phyloP scores from a whole-genome alignment of 2,888 invertebrate genomes.

The Bruchidius siliquastri region DNA sequence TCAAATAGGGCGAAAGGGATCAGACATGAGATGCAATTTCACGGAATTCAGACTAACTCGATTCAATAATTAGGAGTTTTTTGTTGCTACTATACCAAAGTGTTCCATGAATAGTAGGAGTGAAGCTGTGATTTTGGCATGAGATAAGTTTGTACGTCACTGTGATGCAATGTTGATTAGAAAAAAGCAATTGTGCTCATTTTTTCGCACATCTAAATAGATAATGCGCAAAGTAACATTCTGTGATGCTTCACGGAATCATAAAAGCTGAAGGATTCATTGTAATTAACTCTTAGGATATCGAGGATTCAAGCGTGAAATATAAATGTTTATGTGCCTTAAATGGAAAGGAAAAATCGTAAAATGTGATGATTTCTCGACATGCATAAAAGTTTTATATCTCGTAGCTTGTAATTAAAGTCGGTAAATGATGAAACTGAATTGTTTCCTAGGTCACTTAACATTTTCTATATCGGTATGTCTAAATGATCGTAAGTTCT shows the following conservation, averaged over 20 bases:
- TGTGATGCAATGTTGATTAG: background rate
- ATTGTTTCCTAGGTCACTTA: background rate
- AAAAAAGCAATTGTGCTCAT: background rate
- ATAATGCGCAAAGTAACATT: background rate
- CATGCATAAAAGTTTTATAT: background rate
- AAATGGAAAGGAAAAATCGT: background rate
- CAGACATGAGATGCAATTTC: too few species aligned
- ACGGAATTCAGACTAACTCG: too few species aligned
- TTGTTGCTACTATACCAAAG: too few species aligned
- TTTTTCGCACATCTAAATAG: background rate
- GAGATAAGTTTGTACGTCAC: too few species aligned
- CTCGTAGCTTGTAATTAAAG: background rate
- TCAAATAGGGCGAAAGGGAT: too few species aligned
- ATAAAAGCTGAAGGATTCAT: background rate
- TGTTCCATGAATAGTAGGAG: too few species aligned
- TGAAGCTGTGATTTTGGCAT: too few species aligned
- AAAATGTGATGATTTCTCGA: background rate
- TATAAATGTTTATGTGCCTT: background rate
- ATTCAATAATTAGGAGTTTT: too few species aligned
- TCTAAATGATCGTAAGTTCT: background rate
- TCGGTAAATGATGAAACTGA: background rate
- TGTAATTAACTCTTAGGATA: background rate
- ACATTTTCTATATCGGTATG: background rate
- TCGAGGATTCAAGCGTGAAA: background rate
- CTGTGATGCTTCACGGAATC: background rate